Conservation (phyloP, 2,113 vertebrate genomes). For the Colistium nudipinnis region DNA sequence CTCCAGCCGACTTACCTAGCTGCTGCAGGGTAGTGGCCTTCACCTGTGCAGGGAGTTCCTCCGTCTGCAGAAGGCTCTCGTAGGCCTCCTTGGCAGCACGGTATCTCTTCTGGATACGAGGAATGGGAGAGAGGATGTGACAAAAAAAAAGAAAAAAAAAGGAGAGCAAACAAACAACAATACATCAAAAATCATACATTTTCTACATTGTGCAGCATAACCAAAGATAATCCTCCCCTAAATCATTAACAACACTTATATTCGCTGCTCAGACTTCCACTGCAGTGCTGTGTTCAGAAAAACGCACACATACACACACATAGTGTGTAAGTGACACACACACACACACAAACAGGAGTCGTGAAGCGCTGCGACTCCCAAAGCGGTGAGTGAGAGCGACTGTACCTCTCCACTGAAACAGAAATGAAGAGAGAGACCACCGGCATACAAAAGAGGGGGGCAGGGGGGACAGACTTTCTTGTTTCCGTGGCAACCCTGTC, state of each 20-base stretch:
- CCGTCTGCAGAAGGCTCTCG: conserved; percentile 96
- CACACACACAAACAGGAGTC: conserved; percentile 5
- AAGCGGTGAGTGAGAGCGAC: conserved; percentile 30
- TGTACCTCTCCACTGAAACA: conserved; percentile 55
- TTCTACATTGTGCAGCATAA: not conserved
- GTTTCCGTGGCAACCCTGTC: conserved; percentile 78
- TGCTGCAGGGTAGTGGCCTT: conserved; percentile 99
- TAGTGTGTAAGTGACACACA: no score
- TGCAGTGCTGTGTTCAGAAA: conserved; percentile 27
- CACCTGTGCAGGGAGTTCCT: conserved; percentile 98
- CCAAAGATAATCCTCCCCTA: not conserved
- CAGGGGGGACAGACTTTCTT: conserved; percentile 67
- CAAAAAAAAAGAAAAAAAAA: not conserved
- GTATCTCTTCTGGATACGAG: conserved; percentile 90
- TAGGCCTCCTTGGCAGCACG: conserved; percentile 98
- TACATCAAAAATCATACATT: not conserved
- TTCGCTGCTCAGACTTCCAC: not conserved
- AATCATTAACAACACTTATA: not conserved
- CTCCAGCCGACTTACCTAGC: conserved; percentile 83
- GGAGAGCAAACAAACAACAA: not conserved
- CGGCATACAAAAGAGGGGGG: conserved; percentile 73
- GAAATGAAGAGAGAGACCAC: conserved; percentile 57
- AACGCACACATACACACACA: no score
- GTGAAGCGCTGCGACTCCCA: conserved; percentile 12
- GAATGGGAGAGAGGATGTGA: not conserved